Conservation (phyloP, 2,797 vertebrate species). For the Melanotaenia trifasciata region DNA sequence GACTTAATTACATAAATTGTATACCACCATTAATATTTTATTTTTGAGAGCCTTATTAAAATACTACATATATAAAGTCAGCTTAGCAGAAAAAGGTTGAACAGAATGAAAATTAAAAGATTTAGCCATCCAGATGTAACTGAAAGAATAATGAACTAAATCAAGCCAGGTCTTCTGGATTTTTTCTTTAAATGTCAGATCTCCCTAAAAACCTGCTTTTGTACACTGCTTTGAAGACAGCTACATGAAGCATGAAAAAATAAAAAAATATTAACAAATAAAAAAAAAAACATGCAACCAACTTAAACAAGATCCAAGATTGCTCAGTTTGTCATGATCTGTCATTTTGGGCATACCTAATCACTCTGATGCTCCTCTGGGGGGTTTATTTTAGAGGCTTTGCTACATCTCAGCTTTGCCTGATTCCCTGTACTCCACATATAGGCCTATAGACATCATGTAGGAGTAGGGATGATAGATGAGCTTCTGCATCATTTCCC, state of each 20-base stretch:
- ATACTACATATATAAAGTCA: not conserved
- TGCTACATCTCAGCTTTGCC: slow-evolving; percentile 21
- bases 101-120: no score
- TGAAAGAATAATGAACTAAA: no score
- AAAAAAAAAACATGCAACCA: not conserved
- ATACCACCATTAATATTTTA: no score
- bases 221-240: not conserved
- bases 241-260: not conserved
- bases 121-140: no score
- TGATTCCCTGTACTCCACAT: slow-evolving; percentile 45
- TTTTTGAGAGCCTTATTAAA: not conserved
- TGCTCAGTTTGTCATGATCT: slow-evolving; percentile 27
- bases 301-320: slow-evolving; percentile 26
- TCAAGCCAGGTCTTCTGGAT: no score
- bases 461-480: slow-evolving; percentile 63
- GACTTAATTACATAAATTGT: no score
- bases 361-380: slow-evolving; percentile 28
- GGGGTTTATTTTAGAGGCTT: slow-evolving; percentile 33
- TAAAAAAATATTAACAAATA: not conserved
- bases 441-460: slow-evolving; percentile 50
- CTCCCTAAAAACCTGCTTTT: no score
- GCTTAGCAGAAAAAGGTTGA: not conserved
- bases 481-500: slow-evolving; percentile 59
- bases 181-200: no score
- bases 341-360: slow-evolving; percentile 33